Percentiles rank a stretch among this genome's conserved stretches.
These are phyloP conservation scores for Dipodomys merriami DNA, from an alignment of 2,113 vertebrate genomes.

Conservation along the genomic window DNA sequence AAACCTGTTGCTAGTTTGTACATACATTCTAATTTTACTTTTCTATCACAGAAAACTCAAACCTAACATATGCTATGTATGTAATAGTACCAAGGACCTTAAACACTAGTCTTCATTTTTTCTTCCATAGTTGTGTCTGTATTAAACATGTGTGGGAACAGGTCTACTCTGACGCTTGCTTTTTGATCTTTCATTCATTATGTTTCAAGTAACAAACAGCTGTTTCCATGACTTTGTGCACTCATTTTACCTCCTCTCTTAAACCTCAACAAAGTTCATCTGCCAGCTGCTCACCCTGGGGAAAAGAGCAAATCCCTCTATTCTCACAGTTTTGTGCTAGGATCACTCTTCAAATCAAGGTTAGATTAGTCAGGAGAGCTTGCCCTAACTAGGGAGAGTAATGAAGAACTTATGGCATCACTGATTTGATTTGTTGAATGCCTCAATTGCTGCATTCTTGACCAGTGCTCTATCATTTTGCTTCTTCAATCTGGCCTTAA, in stretches of 20 bases:
- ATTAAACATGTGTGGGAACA: neutral
- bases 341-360: neutral
- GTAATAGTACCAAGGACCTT: neutral
- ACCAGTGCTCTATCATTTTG: neutral
- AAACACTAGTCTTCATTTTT: neutral
- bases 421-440: neutral
- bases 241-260: slow-evolving; percentile 30
- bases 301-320: neutral
- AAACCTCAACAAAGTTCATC: neutral
- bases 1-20: neutral
- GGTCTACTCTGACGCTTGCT: neutral
- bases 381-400: neutral
- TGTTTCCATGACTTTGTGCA: neutral
- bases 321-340: neutral
- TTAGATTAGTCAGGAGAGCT: neutral
- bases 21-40: neutral
- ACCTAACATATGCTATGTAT: neutral
- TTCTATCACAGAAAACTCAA: slow-evolving; percentile 1
- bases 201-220: neutral
- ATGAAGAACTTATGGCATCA: too few species aligned
- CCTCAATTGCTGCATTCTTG: neutral
- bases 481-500: neutral
- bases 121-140: neutral
- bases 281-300: neutral
- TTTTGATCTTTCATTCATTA: neutral